Conservation (phyloP, 23 tunicate species). For the Aplidium turbinatum region DNA sequence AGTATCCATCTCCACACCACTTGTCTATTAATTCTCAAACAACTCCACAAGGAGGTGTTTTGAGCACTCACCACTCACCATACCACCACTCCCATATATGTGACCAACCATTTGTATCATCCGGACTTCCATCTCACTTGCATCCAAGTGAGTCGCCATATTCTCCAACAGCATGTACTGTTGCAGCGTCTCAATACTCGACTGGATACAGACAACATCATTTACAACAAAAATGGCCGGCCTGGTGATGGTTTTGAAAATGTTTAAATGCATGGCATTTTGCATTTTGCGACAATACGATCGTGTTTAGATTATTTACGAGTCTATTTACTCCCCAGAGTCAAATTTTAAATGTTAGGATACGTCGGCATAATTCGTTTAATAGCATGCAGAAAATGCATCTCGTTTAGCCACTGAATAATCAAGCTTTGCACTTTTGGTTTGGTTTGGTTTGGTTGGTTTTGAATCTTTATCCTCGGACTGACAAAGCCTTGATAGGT, state of each 20-base stretch:
- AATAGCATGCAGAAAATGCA: neutral
- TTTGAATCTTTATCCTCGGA: too few species aligned
- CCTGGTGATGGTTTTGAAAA: constrained; percentile 35
- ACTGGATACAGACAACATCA: constrained; percentile 30
- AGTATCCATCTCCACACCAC: constrained; percentile 11
- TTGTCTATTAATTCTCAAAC: neutral
- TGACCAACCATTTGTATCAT: constrained; percentile 30
- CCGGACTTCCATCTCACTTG: constrained; percentile 22
- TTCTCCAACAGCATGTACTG: constrained; percentile 40
- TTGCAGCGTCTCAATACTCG: constrained; percentile 20
- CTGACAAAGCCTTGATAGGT: too few species aligned
- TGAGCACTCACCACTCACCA: constrained; percentile 8
- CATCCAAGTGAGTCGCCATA: constrained; percentile 19
- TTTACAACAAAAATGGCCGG: constrained; percentile 57
- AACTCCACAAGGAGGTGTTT: neutral
- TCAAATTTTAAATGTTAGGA: neutral
- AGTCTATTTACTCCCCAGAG: neutral
- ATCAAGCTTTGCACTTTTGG: too few species aligned
- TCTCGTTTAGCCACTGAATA: too few species aligned
- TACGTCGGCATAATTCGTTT: neutral
- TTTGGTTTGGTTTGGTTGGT: too few species aligned
- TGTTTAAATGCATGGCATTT: too few species aligned
- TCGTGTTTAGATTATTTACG: neutral
- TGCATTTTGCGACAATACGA: too few species aligned
- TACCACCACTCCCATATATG: constrained; percentile 27